Conservation (phyloP, 2,113 vertebrate species). For the Chrysemys picta region DNA sequence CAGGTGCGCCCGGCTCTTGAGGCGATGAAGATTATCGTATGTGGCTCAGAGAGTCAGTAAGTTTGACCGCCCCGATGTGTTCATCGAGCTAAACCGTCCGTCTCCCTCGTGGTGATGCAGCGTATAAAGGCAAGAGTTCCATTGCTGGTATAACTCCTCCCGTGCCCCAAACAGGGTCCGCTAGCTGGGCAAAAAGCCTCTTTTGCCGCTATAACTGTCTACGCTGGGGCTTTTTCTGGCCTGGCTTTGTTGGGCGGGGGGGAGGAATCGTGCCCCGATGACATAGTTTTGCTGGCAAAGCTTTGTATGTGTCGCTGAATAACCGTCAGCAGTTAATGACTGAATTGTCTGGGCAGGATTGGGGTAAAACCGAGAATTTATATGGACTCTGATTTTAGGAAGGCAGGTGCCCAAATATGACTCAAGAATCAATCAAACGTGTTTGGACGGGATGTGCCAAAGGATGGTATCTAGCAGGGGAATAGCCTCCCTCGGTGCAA, state of each 20-base stretch:
- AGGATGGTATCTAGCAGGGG: background rate
- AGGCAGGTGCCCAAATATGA: background rate
- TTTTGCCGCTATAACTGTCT: fast-evolving
- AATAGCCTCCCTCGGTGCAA: background rate
- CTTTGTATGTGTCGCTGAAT: background rate
- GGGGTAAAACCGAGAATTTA: background rate
- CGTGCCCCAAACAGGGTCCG: fast-evolving
- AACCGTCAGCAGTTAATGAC: background rate
- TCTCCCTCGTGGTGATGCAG: background rate
- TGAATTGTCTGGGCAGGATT: background rate
- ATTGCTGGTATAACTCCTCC: background rate
- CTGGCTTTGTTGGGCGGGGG: fast-evolving
- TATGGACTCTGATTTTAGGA: background rate
- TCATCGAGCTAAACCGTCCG: background rate
- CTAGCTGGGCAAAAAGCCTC: background rate
- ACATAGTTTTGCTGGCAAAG: background rate
- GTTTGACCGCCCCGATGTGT: background rate
- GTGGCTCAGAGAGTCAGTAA: too few species aligned
- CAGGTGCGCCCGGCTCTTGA: too few species aligned
- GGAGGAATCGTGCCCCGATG: background rate
- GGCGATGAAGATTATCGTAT: too few species aligned
- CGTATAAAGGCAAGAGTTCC: background rate
- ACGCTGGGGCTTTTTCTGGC: background rate
- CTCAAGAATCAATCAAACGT: background rate
- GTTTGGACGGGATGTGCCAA: background rate